Base-by-base conservation (phyloP, 2,797 vertebrate species). In the Rhynchotus rufescens region DNA sequence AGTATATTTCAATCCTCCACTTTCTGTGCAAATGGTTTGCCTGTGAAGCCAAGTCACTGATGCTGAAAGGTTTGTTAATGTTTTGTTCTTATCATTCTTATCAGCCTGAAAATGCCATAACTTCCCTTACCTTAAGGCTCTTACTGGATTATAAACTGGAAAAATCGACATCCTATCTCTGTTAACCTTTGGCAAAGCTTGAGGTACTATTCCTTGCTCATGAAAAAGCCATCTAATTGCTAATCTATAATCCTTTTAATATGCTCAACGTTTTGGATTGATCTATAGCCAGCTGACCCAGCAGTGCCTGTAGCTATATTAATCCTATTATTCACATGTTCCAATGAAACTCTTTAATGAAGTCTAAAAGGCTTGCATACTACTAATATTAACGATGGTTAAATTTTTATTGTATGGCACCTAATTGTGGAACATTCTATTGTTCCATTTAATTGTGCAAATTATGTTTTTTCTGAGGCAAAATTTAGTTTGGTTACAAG, bases 201-300 rank as follows among this genome's bases (percentile, higher is more conserved):
- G 94, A 97, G 93, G 96, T 98, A 96, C 91, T 96, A 96, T 97
- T 97, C 95, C 95, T 97, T 98, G 96, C 98, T 97, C 97, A 77
- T 98, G 97, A 98, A 98, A 98, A 98, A 98, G 97, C 97, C 98
- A 98, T 98, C 98, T 99, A 99, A 99, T 99, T 99, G 98, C 98
- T 99, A 98, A 99, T 99, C 99, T 98, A 98, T 99, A 99, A 99
- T 98, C 98, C 98, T 98, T 98, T 99, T 99, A 99, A 98, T 98
- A 98, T 97, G 98, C 92, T 98, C 96, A 98, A 95, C 94, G 88
- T 98, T 98, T 96, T 96, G 95, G 97, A 98, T 99, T 99, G 98
- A 99, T 99, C 98, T 98, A 98, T 98, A 98, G 98, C 98, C 98
- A 98, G 97, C 97, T 97, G 98, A 98, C 98, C 98, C 97, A 98